A percentile compares a stretch with the other conserved stretches of the same genome.
phyloP scores from a whole-genome alignment of 2,888 invertebrate species.

The Brenthis ino region DNA sequence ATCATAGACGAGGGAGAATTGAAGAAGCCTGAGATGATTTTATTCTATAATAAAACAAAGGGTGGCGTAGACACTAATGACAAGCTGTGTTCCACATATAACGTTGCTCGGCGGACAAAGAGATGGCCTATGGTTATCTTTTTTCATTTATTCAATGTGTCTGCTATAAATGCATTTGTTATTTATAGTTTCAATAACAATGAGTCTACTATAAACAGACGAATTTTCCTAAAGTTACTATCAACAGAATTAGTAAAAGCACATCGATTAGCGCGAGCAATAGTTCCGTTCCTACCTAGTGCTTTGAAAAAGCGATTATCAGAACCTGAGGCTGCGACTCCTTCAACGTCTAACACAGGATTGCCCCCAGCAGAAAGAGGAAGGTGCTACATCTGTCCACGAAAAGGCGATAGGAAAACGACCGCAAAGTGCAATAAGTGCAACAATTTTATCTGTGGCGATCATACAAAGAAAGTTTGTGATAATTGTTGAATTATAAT shows the following conservation, averaged over 20 bases:
- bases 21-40: conserved; percentile 22
- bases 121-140: background rate
- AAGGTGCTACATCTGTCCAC: background rate
- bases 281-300: no score
- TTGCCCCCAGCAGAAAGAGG: no score
- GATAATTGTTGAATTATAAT: no score
- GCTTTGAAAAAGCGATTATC: no score
- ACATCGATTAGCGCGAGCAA: no score
- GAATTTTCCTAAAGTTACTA: no score
- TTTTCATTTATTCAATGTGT: background rate
- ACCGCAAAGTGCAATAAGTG: conserved; percentile 27
- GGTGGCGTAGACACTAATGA: conserved; percentile 18
- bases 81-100: conserved; percentile 8
- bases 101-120: background rate
- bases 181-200: background rate
- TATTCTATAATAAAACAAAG: conserved; percentile 24
- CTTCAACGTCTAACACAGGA: no score
- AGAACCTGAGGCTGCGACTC: no score
- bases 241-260: no score
- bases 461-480: conserved; percentile 6
- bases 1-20: conserved; percentile 15
- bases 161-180: background rate
- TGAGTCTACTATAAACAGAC: background rate
- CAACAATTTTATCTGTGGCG: conserved; percentile 25
- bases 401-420: conserved; percentile 19